A percentile compares a stretch with the other conserved stretches of the same genome.
Conservation (phyloP, 2,113 vertebrate genomes). For the western clawed frog (Xenopus tropicalis) region DNA sequence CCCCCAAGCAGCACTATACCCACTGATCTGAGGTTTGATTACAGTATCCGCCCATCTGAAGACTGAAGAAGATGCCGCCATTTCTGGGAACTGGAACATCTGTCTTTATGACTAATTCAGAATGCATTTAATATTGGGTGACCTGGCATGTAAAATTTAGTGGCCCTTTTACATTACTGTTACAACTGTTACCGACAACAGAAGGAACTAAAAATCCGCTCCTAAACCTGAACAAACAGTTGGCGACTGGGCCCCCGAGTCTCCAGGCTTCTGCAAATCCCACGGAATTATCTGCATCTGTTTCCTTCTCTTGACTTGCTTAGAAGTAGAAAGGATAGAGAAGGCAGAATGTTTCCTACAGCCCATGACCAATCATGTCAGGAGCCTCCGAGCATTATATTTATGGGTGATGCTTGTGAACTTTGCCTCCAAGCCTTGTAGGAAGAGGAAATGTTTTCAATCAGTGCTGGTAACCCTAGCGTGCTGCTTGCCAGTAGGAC, state of each 20-base stretch:
- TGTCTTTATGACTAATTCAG: no score
- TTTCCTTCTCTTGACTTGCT: not conserved
- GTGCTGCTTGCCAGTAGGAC: not conserved
- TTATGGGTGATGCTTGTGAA: constrained; percentile 6
- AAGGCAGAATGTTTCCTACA: constrained; percentile 3
- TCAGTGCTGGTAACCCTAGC: constrained; percentile 2
- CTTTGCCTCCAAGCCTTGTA: not conserved
- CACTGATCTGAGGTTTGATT: no score
- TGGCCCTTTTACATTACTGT: no score
- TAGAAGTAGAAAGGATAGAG: not conserved
- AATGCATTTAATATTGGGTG: no score
- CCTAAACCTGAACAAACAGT: constrained; percentile 1
- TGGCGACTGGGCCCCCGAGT: constrained; percentile 1
- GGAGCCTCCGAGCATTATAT: not conserved
- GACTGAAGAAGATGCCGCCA: no score
- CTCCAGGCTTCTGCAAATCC: constrained; percentile 2
- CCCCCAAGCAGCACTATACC: no score
- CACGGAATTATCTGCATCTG: not conserved
- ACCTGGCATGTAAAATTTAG: no score
- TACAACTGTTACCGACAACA: not conserved
- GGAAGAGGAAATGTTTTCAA: constrained; percentile 5
- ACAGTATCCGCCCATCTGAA: no score
- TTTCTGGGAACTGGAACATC: no score
- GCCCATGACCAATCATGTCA: not conserved
- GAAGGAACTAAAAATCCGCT: not conserved